Evolutionary conservation across 2,113 vertebrate genomes (phyloP).

Genomic region (Cheirogaleus medius): DNA sequence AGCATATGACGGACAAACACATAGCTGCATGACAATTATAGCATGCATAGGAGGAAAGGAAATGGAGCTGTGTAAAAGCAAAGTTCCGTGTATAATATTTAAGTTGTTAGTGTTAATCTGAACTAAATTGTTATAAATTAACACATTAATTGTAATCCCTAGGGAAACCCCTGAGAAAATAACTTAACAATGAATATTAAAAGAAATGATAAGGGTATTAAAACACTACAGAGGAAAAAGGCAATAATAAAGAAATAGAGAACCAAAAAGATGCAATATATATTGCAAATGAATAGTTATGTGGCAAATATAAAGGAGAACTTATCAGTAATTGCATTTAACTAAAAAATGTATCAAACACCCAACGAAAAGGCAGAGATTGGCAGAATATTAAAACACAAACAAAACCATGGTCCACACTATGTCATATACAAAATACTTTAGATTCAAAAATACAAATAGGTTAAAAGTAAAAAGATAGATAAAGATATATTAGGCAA

Average conservation of each 20-base stretch:
- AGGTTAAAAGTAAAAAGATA: neutral
- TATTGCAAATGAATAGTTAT: neutral
- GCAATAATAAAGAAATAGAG: neutral
- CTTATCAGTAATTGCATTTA: neutral
- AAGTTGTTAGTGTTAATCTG: neutral
- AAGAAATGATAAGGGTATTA: neutral
- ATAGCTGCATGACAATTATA: neutral
- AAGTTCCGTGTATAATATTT: neutral
- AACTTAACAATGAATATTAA: neutral
- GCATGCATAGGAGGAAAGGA: neutral
- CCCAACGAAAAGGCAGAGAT: neutral
- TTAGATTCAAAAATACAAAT: neutral
- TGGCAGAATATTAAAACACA: neutral
- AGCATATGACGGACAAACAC: neutral
- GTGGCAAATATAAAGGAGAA: neutral
- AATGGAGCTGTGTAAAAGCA: neutral
- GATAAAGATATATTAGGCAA: neutral
- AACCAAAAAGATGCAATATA: neutral
- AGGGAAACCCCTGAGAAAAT: neutral
- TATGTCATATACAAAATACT: neutral
- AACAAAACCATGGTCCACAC: neutral
- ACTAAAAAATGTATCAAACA: neutral
- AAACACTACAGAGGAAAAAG: neutral
- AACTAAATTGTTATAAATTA: neutral
- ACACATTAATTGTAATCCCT: neutral